Conservation (phyloP, 2,797 vertebrate genomes). For the Manis pentadactyla region DNA sequence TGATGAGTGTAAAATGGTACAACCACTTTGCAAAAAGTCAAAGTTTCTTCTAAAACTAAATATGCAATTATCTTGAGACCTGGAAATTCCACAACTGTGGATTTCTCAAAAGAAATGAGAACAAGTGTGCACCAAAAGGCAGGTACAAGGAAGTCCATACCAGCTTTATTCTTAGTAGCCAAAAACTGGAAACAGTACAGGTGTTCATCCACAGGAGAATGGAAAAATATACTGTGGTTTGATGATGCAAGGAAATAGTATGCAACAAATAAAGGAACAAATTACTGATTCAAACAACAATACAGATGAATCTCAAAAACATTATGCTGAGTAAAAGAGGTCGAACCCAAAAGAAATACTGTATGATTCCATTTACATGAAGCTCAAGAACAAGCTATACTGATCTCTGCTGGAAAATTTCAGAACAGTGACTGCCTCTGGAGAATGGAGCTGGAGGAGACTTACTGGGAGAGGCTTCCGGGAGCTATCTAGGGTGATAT, state of each 20-base stretch:
- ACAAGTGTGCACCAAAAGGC: background rate
- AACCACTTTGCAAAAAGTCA: background rate
- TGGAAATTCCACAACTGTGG: background rate
- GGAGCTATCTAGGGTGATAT: background rate
- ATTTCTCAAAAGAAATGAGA: background rate
- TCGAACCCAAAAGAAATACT: background rate
- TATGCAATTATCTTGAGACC: background rate
- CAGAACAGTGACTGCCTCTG: background rate
- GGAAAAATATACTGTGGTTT: background rate
- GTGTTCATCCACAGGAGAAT: background rate
- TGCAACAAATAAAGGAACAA: background rate
- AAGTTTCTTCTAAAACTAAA: background rate
- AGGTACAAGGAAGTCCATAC: background rate
- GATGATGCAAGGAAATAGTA: background rate
- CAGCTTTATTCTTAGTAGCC: background rate
- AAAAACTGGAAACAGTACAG: background rate
- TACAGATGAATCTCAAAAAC: background rate
- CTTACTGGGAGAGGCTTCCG: background rate
- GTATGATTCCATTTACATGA: background rate
- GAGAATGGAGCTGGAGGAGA: background rate
- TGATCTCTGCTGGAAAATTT: background rate
- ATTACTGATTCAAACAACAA: background rate
- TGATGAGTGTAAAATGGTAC: background rate
- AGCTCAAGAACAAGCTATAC: background rate
- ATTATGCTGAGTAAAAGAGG: background rate